A percentile compares a stretch with the other conserved stretches of the same genome.
phyloP scores from a whole-genome alignment of 23 tunicate genomes.

The Ascidia mentula region DNA sequence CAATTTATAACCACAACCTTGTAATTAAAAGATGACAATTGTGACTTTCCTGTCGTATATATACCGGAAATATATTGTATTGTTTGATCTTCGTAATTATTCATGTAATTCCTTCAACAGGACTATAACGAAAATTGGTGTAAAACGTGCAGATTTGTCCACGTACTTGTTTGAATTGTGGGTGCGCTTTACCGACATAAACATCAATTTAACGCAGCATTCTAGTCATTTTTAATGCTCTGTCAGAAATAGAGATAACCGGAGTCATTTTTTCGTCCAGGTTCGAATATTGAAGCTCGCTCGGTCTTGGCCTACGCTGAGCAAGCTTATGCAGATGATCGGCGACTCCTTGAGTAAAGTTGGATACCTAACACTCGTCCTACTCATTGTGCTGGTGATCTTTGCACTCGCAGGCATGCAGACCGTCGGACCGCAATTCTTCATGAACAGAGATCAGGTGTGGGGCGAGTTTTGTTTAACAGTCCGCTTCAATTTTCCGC shows the following conservation, averaged over 20 bases:
- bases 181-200: neutral
- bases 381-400: slow-evolving; percentile 74
- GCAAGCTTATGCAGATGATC: slow-evolving; percentile 84
- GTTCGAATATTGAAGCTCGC: slow-evolving; percentile 87
- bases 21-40: too few species aligned
- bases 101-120: too few species aligned
- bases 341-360: slow-evolving; percentile 83
- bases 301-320: slow-evolving; percentile 76
- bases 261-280: slow-evolving; percentile 39
- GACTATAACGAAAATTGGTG: too few species aligned
- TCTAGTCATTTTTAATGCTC: too few species aligned
- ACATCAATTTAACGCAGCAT: too few species aligned
- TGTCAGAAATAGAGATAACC: too few species aligned
- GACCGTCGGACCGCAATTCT: slow-evolving; percentile 57
- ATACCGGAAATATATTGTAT: too few species aligned
- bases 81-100: too few species aligned
- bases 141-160: neutral
- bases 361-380: slow-evolving; percentile 79
- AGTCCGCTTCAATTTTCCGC: too few species aligned
- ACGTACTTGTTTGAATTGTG: neutral
- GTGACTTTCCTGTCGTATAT: too few species aligned
- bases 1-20: too few species aligned
- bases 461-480: neutral
- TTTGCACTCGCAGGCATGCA: slow-evolving; percentile 95
- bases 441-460: slow-evolving; percentile 51